Conservation (phyloP, 1,140 invertebrate genomes). For the Meloidogyne exigua region DNA sequence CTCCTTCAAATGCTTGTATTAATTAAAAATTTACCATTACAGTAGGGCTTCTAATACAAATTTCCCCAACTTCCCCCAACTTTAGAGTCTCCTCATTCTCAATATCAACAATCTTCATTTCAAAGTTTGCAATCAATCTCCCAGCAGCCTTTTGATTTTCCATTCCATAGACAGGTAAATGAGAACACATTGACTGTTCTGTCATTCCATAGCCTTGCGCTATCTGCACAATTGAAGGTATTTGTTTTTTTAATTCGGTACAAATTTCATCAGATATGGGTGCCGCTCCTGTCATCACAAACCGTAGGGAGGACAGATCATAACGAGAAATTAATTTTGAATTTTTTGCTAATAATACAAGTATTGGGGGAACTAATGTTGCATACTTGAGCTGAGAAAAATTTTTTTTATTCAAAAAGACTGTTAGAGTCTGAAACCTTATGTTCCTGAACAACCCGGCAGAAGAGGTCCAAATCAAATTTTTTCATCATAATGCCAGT, state of each 20-base stretch:
- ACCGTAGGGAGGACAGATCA: constrained; percentile 32
- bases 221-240: constrained; percentile 30
- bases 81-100: constrained; percentile 32
- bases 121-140: constrained; percentile 41
- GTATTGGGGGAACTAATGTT: constrained; percentile 40
- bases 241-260: constrained; percentile 29
- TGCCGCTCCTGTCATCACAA: constrained; percentile 41
- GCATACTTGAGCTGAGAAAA: constrained; percentile 12
- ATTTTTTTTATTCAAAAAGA: not conserved
- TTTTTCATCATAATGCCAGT: constrained; percentile 75
- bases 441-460: constrained; percentile 71
- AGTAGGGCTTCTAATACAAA: constrained; percentile 43
- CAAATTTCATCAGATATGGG: constrained; percentile 35
- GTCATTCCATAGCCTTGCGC: constrained; percentile 48
- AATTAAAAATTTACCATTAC: constrained; percentile 38
- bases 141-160: constrained; percentile 17
- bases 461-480: constrained; percentile 74
- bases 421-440: constrained; percentile 64
- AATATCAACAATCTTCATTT: constrained; percentile 48
- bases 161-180: constrained; percentile 39
- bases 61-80: constrained; percentile 39
- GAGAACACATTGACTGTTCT: constrained; percentile 35
- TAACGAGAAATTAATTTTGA: constrained; percentile 45
- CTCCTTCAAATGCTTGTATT: too few relatives aligned
- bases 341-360: constrained; percentile 45